Percentiles rank a stretch among this genome's conserved stretches.
These are phyloP conservation scores for Machimus rusticus DNA, from an alignment of 2,888 invertebrate species.

Conservation along the genomic window DNA sequence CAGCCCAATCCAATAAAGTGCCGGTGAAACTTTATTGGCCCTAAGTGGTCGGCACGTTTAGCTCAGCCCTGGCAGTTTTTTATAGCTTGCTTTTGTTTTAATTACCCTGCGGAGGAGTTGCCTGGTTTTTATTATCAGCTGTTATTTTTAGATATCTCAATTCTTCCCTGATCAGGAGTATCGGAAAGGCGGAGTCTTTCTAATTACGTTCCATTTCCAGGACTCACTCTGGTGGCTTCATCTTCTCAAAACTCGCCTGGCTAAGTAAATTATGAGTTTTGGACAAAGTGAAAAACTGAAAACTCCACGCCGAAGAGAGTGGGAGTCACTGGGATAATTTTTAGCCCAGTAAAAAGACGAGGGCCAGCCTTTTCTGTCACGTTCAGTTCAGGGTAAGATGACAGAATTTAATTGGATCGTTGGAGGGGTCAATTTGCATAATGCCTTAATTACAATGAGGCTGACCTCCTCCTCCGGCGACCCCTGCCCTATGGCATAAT, in stretches of 20 bases:
- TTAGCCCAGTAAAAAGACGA: not conserved
- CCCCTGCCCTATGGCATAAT: not conserved
- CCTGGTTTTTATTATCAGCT: not conserved
- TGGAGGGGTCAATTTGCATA: not conserved
- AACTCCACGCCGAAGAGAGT: not conserved
- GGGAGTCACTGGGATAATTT: not conserved
- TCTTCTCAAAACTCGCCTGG: not conserved
- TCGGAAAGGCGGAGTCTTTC: not conserved
- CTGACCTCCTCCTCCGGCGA: not conserved
- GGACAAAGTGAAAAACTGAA: not conserved
- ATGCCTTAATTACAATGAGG: not conserved
- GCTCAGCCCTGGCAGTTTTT: not conserved
- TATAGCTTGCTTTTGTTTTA: not conserved
- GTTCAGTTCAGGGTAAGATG: not conserved
- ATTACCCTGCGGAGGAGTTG: not conserved
- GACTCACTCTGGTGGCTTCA: not conserved
- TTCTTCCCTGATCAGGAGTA: not conserved
- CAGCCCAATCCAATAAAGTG: not conserved
- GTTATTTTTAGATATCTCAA: not conserved
- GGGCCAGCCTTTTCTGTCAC: not conserved
- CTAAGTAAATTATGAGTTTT: not conserved
- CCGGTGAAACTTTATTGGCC: not conserved
- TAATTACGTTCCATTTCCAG: not conserved
- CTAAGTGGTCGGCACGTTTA: not conserved
- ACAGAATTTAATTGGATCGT: not conserved